Base-by-base conservation (phyloP, 2,888 invertebrate genomes). In the Tetragonisca angustula region DNA sequence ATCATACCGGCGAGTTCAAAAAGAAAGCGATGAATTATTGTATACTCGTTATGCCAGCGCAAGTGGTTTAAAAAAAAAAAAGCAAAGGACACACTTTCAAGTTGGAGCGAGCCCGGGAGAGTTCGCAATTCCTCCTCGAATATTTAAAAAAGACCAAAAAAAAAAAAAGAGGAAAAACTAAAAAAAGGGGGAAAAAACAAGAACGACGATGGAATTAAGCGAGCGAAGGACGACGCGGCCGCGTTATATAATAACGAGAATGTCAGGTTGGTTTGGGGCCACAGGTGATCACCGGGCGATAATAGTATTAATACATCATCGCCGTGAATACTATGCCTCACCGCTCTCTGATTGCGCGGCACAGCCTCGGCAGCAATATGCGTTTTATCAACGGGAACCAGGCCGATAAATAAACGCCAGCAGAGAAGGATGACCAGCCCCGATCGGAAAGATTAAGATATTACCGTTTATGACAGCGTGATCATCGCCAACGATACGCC, bases 271-370 rank as follows among this genome's bases (percentile, higher is more conserved):
- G 89, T 65, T 80, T 77, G 75, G 85, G 43, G 82, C 82, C 87
- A 90, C 88, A 84, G 90, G 89, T 89, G 92, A 93, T 92, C 90
- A 91, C 90, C 90, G 88, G 77, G 86, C 91, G 92, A 92, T 93
- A 93, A 93, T 93, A 86, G 91, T 92, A 92, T 93, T 93, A 93
- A 93, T 93, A 93, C 93, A 92, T 93, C 93, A 93, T 93, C 92
- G 91, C 90, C 85, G 88, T 85, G 89, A 83, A 80, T 72, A 80
- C 76, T 89, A 91, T 90, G 92, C 90, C 90, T 88, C 90, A 89
- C 73, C 89, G 93, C 91, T 68, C 89, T 89, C 89, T 92, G 93
- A 93, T 93, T 93, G 92, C 92, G 83, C 89, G 83, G 82, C 80
- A 81, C 80, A 80, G 82, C 70, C 85, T 67, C 68, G 79, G 67